These are phyloP conservation scores for Gavia stellata DNA, from an alignment of 2,113 vertebrate species.

Conservation along the genomic window DNA sequence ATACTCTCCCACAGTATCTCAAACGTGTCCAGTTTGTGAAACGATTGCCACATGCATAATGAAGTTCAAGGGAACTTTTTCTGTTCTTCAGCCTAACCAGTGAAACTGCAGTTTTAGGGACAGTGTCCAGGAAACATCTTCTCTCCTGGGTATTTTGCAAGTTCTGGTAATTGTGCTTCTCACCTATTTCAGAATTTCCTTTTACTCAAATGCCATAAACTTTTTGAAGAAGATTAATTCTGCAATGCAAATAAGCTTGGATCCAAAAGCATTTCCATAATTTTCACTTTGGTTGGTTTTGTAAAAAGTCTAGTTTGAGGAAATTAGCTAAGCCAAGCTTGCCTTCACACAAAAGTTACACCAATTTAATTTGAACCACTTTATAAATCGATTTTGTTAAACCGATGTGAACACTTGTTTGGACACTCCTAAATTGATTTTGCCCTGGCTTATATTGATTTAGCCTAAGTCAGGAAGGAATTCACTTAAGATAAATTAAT, in stretches of 20 bases:
- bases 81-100: neutral
- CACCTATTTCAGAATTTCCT: neutral
- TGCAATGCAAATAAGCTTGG: neutral
- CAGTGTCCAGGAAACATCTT: neutral
- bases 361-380: conserved; percentile 42
- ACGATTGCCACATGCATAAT: neutral
- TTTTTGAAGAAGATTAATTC: neutral
- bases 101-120: neutral
- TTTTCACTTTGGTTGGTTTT: neutral
- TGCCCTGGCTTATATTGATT: conserved; percentile 58
- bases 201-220: neutral
- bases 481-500: conserved; percentile 67
- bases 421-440: conserved; percentile 65
- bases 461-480: conserved; percentile 61
- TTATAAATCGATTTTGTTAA: conserved; percentile 63
- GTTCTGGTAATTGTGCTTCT: neutral
- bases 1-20: neutral
- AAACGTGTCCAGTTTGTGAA: neutral
- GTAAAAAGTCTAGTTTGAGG: neutral
- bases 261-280: neutral
- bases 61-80: neutral
- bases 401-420: conserved; percentile 56
- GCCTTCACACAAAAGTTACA: neutral
- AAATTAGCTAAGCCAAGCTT: conserved; percentile 38
- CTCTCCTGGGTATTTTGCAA: neutral